phyloP scores from a whole-genome alignment of 2,888 invertebrate genomes.

The Coleophora flavipennella region DNA sequence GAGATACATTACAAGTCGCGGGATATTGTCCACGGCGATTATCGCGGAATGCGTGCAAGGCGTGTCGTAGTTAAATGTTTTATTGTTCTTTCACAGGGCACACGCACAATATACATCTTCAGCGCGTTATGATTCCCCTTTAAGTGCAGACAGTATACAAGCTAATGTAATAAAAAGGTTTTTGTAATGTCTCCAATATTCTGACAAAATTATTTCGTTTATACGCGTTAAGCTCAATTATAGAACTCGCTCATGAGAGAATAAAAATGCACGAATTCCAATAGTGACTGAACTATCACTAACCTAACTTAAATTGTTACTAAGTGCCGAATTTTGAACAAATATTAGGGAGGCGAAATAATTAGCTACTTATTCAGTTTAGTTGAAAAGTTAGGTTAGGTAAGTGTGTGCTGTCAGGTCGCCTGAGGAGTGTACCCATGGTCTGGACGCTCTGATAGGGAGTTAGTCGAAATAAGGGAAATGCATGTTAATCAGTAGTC shows the following conservation, averaged over 20 bases:
- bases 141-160: constrained; percentile 9
- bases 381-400: too few species aligned
- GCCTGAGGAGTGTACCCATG: too few species aligned
- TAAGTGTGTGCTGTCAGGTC: too few species aligned
- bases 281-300: too few species aligned
- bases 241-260: background rate
- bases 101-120: constrained; percentile 28
- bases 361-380: too few species aligned
- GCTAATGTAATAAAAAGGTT: background rate
- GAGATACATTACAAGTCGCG: constrained; percentile 60
- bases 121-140: constrained; percentile 49
- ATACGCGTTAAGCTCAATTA: background rate
- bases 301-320: too few species aligned
- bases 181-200: background rate
- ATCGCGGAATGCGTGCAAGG: constrained; percentile 44
- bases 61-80: constrained; percentile 60
- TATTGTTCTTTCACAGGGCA: constrained; percentile 57
- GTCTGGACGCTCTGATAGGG: too few species aligned
- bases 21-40: constrained; percentile 49
- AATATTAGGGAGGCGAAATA: too few species aligned
- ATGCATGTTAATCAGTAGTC: too few species aligned
- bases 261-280: too few species aligned
- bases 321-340: too few species aligned
- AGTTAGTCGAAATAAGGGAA: too few species aligned
- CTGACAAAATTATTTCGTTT: background rate